These are phyloP conservation scores for Cecidostiba fungosa DNA, from an alignment of 2,888 invertebrate genomes.

Conservation along the genomic window DNA sequence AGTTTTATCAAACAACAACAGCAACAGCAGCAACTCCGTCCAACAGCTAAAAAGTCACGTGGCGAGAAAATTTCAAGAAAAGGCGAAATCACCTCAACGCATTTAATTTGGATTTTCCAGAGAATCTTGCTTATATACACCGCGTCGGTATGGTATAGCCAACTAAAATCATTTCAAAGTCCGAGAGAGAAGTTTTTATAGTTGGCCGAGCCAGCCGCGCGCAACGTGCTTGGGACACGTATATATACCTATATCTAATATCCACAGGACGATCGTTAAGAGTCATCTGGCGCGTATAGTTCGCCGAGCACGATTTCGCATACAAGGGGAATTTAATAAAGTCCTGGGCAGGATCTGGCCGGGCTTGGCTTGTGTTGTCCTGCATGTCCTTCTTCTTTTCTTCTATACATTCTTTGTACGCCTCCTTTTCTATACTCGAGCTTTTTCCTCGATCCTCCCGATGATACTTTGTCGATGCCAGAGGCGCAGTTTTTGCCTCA, in stretches of 20 bases:
- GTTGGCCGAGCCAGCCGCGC: not conserved
- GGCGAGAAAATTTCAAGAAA: not conserved
- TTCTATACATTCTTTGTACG: not conserved
- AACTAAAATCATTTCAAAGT: constrained; percentile 10
- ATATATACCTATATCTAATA: not conserved
- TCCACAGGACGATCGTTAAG: not conserved
- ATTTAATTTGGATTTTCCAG: not conserved
- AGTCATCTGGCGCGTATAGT: constrained; percentile 20
- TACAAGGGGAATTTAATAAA: constrained; percentile 17
- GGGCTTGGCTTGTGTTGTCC: not conserved
- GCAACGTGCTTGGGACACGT: not conserved
- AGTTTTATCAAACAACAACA: not conserved
- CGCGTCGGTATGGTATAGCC: not conserved
- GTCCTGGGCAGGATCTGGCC: not conserved
- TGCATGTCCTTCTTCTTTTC: not conserved
- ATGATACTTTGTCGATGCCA: constrained; percentile 13
- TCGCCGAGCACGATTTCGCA: constrained; percentile 1
- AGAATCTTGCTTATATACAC: not conserved
- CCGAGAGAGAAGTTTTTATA: not conserved
- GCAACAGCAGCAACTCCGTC: not conserved
- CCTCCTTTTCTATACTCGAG: not conserved
- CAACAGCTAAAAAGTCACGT: not conserved
- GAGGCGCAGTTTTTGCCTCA: not conserved
- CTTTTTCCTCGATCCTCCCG: not conserved
- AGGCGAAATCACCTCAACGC: not conserved